phyloP scores from a whole-genome alignment of 2,888 invertebrate species.

The Tetramorium bicarinatum region DNA sequence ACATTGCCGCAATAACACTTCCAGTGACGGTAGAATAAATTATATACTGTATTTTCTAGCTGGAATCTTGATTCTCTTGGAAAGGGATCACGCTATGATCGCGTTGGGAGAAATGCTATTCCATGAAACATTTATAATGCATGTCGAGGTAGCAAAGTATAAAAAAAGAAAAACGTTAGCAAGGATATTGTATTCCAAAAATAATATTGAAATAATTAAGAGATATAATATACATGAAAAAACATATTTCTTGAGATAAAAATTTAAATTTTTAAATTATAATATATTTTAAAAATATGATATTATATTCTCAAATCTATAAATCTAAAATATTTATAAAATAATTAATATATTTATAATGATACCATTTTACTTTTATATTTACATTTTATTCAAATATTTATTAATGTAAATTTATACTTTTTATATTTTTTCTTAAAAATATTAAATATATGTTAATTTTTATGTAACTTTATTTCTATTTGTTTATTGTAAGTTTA shows the following conservation, averaged over 20 bases:
- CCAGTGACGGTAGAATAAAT: conserved; percentile 1
- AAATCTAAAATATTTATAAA: background rate
- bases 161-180: background rate
- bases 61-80: conserved; percentile 41
- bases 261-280: background rate
- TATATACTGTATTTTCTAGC: conserved; percentile 20
- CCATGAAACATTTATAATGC: conserved; percentile 12
- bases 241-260: conserved; percentile 1
- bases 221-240: background rate
- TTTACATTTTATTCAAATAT: background rate
- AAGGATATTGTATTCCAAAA: background rate
- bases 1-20: conserved; percentile 36
- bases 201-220: background rate
- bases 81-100: conserved; percentile 19
- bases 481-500: background rate
- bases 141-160: background rate
- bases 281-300: background rate
- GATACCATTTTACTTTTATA: background rate
- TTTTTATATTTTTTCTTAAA: background rate
- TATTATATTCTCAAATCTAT: background rate
- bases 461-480: background rate
- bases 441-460: background rate
- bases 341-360: conserved; percentile 16
- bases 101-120: background rate
- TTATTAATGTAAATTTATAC: background rate